phyloP scores from a whole-genome alignment of 2,888 invertebrate species.

The Dicyrtomina minuta region DNA sequence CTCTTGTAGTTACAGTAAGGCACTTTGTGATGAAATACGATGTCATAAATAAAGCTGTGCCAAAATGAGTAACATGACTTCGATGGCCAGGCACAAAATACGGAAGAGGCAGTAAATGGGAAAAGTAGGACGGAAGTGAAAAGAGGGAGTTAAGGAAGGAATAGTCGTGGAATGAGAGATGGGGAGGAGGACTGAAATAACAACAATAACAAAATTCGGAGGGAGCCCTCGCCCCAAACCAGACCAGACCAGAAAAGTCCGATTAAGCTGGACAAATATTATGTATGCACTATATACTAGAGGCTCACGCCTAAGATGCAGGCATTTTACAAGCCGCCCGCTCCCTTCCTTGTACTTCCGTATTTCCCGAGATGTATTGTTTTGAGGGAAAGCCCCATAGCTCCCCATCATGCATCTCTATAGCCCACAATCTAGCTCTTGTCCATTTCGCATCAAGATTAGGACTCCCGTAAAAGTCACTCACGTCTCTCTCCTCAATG shows the following conservation, averaged over 20 bases:
- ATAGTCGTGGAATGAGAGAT: constrained; percentile 34
- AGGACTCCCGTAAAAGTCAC: constrained; percentile 28
- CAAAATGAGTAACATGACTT: constrained; percentile 31
- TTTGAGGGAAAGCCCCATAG: background rate
- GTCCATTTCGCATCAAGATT: constrained; percentile 29
- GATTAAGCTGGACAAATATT: constrained; percentile 27
- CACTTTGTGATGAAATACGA: constrained; percentile 36
- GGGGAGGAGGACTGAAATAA: constrained; percentile 15
- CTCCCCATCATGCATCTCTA: background rate
- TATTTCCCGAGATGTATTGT: constrained; percentile 1
- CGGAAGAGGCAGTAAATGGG: constrained; percentile 30
- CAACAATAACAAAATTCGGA: constrained; percentile 13
- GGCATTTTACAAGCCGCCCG: no score
- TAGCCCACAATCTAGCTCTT: constrained; percentile 11
- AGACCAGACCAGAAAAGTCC: background rate
- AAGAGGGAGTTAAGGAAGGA: constrained; percentile 27
- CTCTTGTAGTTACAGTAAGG: constrained; percentile 8
- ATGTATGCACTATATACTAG: background rate
- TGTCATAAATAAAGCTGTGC: constrained; percentile 35
- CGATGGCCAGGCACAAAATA: constrained; percentile 29
- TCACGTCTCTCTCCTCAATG: constrained; percentile 5
- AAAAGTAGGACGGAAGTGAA: constrained; percentile 40
- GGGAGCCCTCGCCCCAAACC: constrained; percentile 1
- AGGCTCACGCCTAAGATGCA: background rate
- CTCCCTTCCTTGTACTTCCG: background rate